Base-by-base conservation (phyloP, 1,140 invertebrate species). In the Neodiprion lecontei region DNA sequence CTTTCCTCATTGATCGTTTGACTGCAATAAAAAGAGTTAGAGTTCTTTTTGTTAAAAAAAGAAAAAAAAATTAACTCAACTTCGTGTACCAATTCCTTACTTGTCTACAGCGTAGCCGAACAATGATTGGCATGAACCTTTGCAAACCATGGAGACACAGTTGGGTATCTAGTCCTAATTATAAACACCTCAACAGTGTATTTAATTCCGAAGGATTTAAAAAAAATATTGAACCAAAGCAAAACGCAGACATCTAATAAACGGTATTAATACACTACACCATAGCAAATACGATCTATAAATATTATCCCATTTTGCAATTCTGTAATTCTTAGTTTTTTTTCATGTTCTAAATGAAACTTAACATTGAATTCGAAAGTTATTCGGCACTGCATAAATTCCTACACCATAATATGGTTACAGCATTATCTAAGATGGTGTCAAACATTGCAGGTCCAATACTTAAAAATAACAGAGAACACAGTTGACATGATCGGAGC, bases 1-100 rank as follows among this genome's bases (percentile, higher is more conserved):
- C 89, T 91, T 79, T 92, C 91, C 87, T 92, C 91, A 75, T 86
- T 91, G 81, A 92, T 91, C 73, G 91, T 91, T 90, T 92, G 91
- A 86, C 91, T 92, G 90, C 80, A 91, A 91, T 80, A 86, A 77
- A 76, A 72, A 50, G 71, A 61, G 67, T 76, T 76, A 76, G 61
- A 69, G 73, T 47, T 66, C 74, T 12, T 71, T 67, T 50, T 49
- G 23, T 21, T 53, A 9, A 23, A 40, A 28, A 67, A 49, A 21
- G 17, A 21, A 50, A 47, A 49, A 73, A 76, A 48, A 53, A 48
- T 23, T 66, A 48, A 73, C 65, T 21, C 28, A 68, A 11, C 53
- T 72, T 68, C 53, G 5, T 61, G 9, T 9, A 61, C 11, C 11
- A 61, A 61, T 61, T 61, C 53, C 53, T 61, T 61, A 61, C 53